These are phyloP conservation scores for Trichomalopsis sarcophagae DNA, from an alignment of 1,140 invertebrate species.

Conservation along the genomic window DNA sequence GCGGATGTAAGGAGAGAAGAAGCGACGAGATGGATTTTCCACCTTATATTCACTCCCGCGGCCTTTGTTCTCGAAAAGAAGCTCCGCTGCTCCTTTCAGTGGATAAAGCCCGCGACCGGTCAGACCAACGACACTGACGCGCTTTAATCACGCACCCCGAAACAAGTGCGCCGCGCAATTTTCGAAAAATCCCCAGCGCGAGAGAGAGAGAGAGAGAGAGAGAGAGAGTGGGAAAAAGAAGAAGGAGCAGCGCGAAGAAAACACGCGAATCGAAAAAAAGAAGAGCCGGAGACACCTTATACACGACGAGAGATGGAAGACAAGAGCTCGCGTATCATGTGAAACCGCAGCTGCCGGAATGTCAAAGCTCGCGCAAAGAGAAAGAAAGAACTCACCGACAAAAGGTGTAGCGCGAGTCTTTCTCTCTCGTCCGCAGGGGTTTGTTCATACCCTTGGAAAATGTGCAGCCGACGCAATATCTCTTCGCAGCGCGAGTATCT, in stretches of 20 bases:
- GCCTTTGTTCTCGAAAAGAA: neutral
- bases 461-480: constrained; percentile 27
- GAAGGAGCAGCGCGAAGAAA: too few relatives aligned
- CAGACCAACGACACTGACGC: too few relatives aligned
- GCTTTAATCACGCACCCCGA: neutral
- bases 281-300: neutral
- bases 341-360: neutral
- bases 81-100: neutral
- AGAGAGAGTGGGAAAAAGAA: too few relatives aligned
- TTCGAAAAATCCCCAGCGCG: neutral
- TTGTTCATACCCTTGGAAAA: constrained; percentile 1
- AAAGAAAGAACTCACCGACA: neutral
- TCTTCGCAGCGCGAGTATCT: neutral
- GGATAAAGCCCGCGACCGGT: neutral
- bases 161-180: neutral
- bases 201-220: too few relatives aligned
- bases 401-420: neutral
- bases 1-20: neutral
- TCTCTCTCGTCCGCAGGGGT: neutral
- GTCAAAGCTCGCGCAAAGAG: neutral
- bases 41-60: neutral
- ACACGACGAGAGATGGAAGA: neutral
- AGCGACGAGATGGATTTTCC: neutral
- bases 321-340: neutral
- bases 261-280: neutral